phyloP scores from a whole-genome alignment of 1,140 invertebrate genomes.

The Drosophila triauraria region DNA sequence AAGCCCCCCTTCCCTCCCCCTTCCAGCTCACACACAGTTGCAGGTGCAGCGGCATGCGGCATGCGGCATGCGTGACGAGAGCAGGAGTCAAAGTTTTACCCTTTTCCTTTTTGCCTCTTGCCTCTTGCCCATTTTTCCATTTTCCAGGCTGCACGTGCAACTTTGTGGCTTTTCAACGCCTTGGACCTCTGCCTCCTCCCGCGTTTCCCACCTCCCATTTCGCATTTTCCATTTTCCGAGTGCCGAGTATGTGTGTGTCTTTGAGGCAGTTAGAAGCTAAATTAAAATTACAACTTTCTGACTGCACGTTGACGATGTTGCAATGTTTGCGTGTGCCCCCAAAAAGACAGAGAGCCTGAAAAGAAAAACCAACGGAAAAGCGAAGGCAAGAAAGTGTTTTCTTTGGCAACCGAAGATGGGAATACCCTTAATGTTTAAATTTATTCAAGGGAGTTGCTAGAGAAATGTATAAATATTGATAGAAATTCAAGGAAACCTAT shows the following conservation, averaged over 20 bases:
- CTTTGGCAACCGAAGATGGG: background rate
- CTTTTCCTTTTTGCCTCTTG: background rate
- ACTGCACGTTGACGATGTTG: constrained; percentile 66
- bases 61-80: constrained; percentile 44
- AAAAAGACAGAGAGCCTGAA: constrained; percentile 31
- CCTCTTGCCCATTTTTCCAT: background rate
- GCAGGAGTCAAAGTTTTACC: constrained; percentile 34
- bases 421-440: background rate
- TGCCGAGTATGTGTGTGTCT: constrained; percentile 25
- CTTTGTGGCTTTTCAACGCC: constrained; percentile 67
- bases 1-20: background rate
- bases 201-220: background rate
- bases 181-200: constrained; percentile 19
- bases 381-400: background rate
- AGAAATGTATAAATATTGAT: no score
- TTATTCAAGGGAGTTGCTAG: rapidly evolving
- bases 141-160: constrained; percentile 38
- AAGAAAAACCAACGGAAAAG: constrained; percentile 8
- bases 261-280: constrained; percentile 64
- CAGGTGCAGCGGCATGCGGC: constrained; percentile 40
- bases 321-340: constrained; percentile 54
- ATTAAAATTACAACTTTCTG: constrained; percentile 76
- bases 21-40: constrained; percentile 6
- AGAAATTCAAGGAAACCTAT: no score
- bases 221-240: constrained; percentile 5